Base-by-base conservation (phyloP, 1,140 invertebrate species). In the Drosophila quadrilineata region DNA sequence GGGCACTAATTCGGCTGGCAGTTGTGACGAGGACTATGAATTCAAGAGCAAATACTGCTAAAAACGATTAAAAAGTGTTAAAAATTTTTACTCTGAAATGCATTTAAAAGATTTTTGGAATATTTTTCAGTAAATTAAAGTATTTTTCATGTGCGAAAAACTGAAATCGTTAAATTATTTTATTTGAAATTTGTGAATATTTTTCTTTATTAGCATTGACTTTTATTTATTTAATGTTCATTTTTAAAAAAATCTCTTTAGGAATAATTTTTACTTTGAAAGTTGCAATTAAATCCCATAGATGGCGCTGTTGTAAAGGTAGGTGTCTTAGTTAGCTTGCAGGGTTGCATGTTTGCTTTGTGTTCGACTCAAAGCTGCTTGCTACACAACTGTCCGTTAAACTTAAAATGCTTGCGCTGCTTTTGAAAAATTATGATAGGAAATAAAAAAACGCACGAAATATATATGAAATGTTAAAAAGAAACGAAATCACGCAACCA, bases 21-120 rank as follows among this genome's bases (percentile, higher is more conserved):
- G 57, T 6, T 72, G 72, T 2, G 85, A 87, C 8, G 84, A 87
- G 48, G 77, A 87, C 16, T 87, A 53, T 6, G 85, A 87, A 26
- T 87, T 85, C 29, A 87, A 87, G 29, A 67, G 45, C 56, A 75
- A 87, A 56, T 87, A 84, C 22, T 79, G 71, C 28, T 87, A 63
- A 64, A 24, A 6, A 24, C 3, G 3, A 24, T 3, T 3, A 24
- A 6, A 24, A 6, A 24, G 24, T 24, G 9, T 0, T 6, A 10
- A 8, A 5, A 0, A 10, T 45, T 38, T 17, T 14, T 12, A 10
- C 3, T 6, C 5, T 17, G 17, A 6, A 26, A 28, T 17, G 40
- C 56, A 49, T 49, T 49, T 40, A 24, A n/a, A n/a, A n/a, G 16
- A 35, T 24, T 46, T 33, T 57, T 31, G n/a, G 28, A 46, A 46